A percentile compares a stretch with the other conserved stretches of the same genome.
These are phyloP conservation scores for Enteromius thamalakanensis DNA, from an alignment of 2,797 vertebrate genomes.

Conservation along the genomic window DNA sequence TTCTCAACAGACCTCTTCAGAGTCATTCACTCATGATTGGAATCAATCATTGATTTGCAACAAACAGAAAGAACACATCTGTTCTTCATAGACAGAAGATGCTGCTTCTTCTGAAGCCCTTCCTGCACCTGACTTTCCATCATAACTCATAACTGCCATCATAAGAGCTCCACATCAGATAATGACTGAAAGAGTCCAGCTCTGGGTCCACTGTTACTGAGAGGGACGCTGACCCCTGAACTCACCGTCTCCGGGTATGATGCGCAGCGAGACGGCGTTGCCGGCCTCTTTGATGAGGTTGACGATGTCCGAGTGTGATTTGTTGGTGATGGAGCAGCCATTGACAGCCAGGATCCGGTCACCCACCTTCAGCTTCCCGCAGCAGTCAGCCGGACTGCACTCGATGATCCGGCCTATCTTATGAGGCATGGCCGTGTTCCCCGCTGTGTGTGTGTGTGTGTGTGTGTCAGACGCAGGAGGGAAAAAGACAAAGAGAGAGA, in stretches of 20 bases:
- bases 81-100: no score
- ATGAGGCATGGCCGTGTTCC: slow-evolving; percentile 90
- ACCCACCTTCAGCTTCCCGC: slow-evolving; percentile 88
- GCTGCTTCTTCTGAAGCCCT: no score
- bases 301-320: slow-evolving; percentile 89
- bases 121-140: neutral
- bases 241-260: slow-evolving; percentile 89
- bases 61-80: no score
- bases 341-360: slow-evolving; percentile 89
- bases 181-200: neutral
- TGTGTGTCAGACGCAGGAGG: neutral
- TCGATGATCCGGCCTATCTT: slow-evolving; percentile 93
- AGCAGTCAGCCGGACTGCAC: slow-evolving; percentile 88
- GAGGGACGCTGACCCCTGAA: neutral
- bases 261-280: slow-evolving; percentile 87
- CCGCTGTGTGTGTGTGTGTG: slow-evolving; percentile 72
- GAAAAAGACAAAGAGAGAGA: neutral
- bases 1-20: no score
- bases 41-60: no score
- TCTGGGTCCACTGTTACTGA: no score
- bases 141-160: neutral
- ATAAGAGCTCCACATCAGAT: neutral
- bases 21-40: no score
- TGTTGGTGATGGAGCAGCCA: slow-evolving; percentile 90
- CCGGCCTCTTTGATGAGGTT: slow-evolving; percentile 91